Evolutionary conservation across 2,113 vertebrate species (phyloP).

Genomic region (Tenrec ecaudatus): DNA sequence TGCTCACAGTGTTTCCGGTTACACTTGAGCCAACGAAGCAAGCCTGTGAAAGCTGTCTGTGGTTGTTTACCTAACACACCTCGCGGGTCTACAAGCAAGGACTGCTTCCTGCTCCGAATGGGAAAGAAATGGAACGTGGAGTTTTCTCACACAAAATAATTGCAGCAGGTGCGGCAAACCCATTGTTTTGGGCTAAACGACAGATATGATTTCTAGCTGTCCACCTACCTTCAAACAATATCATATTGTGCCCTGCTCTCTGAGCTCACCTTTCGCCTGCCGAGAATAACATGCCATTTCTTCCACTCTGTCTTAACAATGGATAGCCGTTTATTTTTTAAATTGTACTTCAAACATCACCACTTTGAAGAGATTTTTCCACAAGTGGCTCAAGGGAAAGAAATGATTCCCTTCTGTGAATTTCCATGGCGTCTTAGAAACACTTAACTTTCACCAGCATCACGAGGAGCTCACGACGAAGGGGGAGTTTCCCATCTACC

Average conservation of each 20-base stretch:
- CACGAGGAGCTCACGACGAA: fast-evolving
- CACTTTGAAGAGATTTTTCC: not conserved
- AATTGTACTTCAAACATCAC: not conserved
- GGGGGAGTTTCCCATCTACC: too few species aligned
- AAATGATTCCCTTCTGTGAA: not conserved
- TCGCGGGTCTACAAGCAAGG: not conserved
- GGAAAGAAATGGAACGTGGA: not conserved
- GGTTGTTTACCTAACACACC: not conserved
- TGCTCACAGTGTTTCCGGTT: conserved; percentile 54
- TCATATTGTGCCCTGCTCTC: not conserved
- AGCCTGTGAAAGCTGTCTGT: not conserved
- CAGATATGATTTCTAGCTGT: not conserved
- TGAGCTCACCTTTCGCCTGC: not conserved
- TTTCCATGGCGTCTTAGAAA: not conserved
- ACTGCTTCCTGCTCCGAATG: not conserved
- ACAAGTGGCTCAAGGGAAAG: not conserved
- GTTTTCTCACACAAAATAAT: not conserved
- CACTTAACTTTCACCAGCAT: not conserved
- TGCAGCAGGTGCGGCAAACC: too few species aligned
- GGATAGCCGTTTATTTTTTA: not conserved
- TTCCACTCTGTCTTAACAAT: not conserved
- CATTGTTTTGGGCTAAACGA: not conserved
- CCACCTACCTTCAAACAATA: not conserved
- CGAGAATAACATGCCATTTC: not conserved
- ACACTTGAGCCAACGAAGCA: conserved; percentile 34